Evolutionary conservation across 2,888 invertebrate genomes (phyloP), one percentile per base, ranked within the genome.

Genomic region (Zelleria hepariella): DNA sequence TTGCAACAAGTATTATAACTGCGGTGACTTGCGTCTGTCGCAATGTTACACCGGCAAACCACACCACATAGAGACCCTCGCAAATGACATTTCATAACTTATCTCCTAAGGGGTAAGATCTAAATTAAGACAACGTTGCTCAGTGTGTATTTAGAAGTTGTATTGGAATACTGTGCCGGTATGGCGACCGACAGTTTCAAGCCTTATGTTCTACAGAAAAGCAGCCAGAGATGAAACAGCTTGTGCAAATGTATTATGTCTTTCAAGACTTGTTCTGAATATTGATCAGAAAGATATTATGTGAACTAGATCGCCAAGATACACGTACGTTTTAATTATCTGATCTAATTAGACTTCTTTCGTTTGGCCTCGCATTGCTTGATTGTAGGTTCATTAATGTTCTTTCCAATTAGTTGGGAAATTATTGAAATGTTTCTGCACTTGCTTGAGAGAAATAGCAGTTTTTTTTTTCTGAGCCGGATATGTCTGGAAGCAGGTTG

Each of bases 1-100:
- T 74, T 75, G 77, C 75, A 77, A 80, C 80, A 73, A 80, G 75
- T 75, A 80, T 80, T 80, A 82, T 83, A 83, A 84, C 81, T 83
- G 84, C 78, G 77, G 78, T 73, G 77, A 80, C 82, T 82, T 70
- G 70, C 70, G 65, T 68, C 75, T 86, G 85, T 86, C 76, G 87
- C 82, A 86, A 86, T 72, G 68, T 42, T 61, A 51, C 42, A 57
- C 59, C 25, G 21, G 51, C 25, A 23, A 27, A 58, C 51, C 32
- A 42, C 32, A 58, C 51, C 32, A 42, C 32, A 42, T 42, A 42
- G 15, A 42, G 32, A 15, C 32, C 2, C 10, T 42, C 15, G 2
- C 15, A 42, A 15, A 42, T 15, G 32, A 15, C 18, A 62, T 63
- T 67, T 64, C 61, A 55, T 61, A 58, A 64, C 66, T 65, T 73